phyloP scores from a whole-genome alignment of 2,888 invertebrate species.

The Aleiodes alternator region DNA sequence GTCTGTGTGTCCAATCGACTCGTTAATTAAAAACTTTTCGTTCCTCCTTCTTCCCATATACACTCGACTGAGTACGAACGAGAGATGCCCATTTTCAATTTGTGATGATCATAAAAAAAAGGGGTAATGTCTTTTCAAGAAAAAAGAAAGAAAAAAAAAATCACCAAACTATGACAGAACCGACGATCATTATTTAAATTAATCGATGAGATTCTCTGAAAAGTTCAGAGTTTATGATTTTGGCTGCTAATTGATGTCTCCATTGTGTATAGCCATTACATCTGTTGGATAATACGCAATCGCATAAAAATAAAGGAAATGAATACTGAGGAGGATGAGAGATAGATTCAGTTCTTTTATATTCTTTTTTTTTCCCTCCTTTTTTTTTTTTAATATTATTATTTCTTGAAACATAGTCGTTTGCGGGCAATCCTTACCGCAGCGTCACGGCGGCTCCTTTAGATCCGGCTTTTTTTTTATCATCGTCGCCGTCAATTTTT shows the following conservation, averaged over 20 bases:
- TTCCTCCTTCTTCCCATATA: background rate
- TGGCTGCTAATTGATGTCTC: conserved; percentile 29
- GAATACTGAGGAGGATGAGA: conserved; percentile 7
- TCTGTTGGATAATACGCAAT: conserved; percentile 34
- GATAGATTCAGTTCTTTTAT: conserved; percentile 33
- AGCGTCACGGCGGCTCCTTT: conserved; percentile 71
- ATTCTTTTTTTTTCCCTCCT: background rate
- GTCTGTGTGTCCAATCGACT: conserved; percentile 19
- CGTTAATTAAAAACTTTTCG: conserved; percentile 32
- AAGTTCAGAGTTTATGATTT: conserved; percentile 8
- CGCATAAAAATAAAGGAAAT: conserved; percentile 10
- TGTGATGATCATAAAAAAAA: too few relatives aligned
- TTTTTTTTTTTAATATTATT: conserved; percentile 23
- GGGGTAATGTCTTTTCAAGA: background rate
- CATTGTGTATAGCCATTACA: conserved; percentile 33
- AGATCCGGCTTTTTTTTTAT: conserved; percentile 60
- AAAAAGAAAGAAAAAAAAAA: background rate
- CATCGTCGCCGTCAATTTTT: conserved; percentile 64
- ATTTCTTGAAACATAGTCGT: conserved; percentile 43
- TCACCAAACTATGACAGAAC: conserved; percentile 6
- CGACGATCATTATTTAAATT: conserved; percentile 36
- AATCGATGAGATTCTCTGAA: conserved; percentile 30
- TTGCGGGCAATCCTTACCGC: conserved; percentile 57
- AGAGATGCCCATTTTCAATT: background rate
- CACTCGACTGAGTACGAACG: background rate